Percentiles rank a stretch among this genome's conserved stretches.
Conservation (phyloP, 2,113 vertebrate species). For the Jacana jacana region DNA sequence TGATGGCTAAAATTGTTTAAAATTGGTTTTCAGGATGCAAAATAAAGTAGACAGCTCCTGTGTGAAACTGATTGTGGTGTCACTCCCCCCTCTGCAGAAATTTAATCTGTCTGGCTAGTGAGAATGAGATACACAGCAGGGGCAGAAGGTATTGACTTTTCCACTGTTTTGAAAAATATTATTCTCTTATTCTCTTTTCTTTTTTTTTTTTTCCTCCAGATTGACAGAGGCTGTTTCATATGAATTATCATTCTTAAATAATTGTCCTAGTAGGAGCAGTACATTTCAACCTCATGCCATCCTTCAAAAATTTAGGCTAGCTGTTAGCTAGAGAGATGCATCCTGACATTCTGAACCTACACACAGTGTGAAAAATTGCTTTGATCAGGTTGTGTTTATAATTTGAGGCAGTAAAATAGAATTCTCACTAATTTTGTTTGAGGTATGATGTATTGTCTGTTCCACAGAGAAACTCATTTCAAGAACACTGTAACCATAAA, state of each 20-base stretch:
- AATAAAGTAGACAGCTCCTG: constrained; percentile 14
- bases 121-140: constrained; percentile 13
- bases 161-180: background rate
- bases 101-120: background rate
- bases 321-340: background rate
- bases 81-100: background rate
- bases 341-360: constrained; percentile 13
- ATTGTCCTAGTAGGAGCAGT: background rate
- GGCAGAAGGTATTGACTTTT: background rate
- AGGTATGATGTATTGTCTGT: constrained; percentile 23
- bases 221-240: background rate
- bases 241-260: constrained; percentile 29
- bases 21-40: constrained; percentile 13
- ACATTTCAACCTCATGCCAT: background rate
- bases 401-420: constrained; percentile 38
- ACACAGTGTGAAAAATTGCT: constrained; percentile 8
- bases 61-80: background rate
- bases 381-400: constrained; percentile 40
- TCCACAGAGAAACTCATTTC: background rate
- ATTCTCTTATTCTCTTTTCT: background rate
- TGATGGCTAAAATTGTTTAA: background rate
- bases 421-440: constrained; percentile 44
- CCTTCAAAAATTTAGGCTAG: background rate
- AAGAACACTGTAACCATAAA: constrained; percentile 16
- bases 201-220: background rate